Evolutionary conservation across 2,113 vertebrate species (phyloP), one percentile per base, ranked within the genome.

Genomic region (Ailurus styani): DNA sequence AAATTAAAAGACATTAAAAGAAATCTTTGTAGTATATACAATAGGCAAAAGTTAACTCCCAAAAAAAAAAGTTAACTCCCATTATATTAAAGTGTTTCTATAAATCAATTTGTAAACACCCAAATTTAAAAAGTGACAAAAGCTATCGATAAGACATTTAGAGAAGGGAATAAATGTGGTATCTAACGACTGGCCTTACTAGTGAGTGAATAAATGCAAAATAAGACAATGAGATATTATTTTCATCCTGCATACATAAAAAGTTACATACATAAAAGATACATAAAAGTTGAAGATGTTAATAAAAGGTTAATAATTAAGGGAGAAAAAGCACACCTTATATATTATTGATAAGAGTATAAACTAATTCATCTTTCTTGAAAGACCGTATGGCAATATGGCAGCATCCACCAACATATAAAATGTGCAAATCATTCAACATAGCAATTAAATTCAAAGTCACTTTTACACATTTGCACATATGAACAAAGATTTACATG

Each of bases 231-330:
- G 47, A 78, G n/a, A 90, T 81, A 47, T 5, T 21, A 86, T 55
- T 78, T 90, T 96, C n/a, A 79, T 85, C 40, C n/a, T 64, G 77
- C 45, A 78, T n/a, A n/a, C n/a, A n/a, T n/a, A n/a, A n/a, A n/a
- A n/a, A n/a, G n/a, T n/a, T n/a, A n/a, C n/a, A n/a, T n/a, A n/a
- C n/a, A n/a, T n/a, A n/a, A n/a, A n/a, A n/a, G 60, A 21, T 42
- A 45, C 21, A 20, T 17, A 78, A 60, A 95, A 14, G 8, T 54
- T 57, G 27, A 47, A 94, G 52, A 68, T 7, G 12, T 60, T 93
- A 20, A 21, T 75, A 40, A 72, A 57, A 55, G 23, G 62, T 66
- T 34, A 66, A 66, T 34, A 34, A n/a, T 64, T 42, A 34, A 23
- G 52, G 31, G 52, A 52, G 42, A 64, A 13, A 88, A 27, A 77